A percentile compares a stretch with the other conserved stretches of the same genome.
These are phyloP conservation scores for Cherax quadricarinatus DNA, from an alignment of 1,140 invertebrate species.

Conservation along the genomic window DNA sequence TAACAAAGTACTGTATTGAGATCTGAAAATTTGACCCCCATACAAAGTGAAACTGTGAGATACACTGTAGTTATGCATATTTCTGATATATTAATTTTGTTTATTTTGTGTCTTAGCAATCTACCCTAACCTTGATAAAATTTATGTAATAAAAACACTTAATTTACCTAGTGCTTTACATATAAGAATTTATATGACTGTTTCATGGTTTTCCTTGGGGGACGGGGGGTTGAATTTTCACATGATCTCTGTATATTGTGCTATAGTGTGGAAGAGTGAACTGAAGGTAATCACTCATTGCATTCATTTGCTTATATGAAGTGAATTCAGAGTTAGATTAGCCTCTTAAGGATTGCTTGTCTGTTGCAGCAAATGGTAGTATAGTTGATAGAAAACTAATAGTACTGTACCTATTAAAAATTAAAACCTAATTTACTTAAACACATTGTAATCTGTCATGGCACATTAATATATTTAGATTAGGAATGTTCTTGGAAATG, in stretches of 20 bases:
- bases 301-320: background rate
- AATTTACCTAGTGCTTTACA: too few relatives aligned
- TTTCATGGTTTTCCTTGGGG: too few relatives aligned
- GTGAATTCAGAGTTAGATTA: background rate
- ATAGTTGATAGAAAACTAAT: background rate
- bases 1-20: background rate
- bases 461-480: background rate
- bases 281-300: background rate
- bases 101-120: too few relatives aligned
- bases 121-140: too few relatives aligned
- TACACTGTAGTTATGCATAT: too few relatives aligned
- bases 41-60: too few relatives aligned
- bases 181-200: too few relatives aligned
- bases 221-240: too few relatives aligned
- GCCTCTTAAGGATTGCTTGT: background rate
- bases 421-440: background rate
- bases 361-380: background rate
- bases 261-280: background rate
- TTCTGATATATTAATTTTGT: too few relatives aligned
- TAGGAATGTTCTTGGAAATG: background rate
- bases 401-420: background rate
- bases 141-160: too few relatives aligned
- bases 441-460: background rate
- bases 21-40: too few relatives aligned
- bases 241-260: too few relatives aligned